Conservation (phyloP, 2,113 vertebrate genomes). For the Chelonoidis abingdonii region DNA sequence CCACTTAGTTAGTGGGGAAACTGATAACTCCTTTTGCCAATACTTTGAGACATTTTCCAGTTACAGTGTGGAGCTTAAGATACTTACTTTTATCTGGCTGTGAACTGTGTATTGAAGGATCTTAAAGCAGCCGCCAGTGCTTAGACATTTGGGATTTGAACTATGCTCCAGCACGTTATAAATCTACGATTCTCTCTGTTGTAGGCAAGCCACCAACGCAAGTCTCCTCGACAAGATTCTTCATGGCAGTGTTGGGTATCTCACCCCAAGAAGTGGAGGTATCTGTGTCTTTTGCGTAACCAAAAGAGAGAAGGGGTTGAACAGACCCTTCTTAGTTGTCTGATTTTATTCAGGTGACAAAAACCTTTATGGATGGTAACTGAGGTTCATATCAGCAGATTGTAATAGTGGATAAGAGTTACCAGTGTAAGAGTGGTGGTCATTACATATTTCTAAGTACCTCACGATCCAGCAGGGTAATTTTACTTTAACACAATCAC, state of each 20-base stretch:
- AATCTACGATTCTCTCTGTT: conserved; percentile 50
- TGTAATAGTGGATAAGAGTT: neutral
- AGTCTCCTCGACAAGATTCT: conserved; percentile 94
- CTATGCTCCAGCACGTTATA: neutral
- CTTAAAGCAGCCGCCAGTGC: neutral
- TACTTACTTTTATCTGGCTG: neutral
- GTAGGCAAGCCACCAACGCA: conserved; percentile 94
- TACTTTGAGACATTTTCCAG: neutral
- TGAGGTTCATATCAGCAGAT: accelerated
- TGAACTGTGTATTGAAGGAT: neutral
- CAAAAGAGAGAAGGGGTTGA: neutral
- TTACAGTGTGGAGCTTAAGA: neutral
- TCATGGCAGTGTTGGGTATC: conserved; percentile 92
- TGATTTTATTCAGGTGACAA: accelerated
- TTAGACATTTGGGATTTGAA: accelerated
- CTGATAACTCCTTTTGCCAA: neutral
- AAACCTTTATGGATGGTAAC: accelerated
- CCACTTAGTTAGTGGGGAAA: neutral
- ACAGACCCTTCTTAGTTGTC: neutral
- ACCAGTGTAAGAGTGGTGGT: accelerated
- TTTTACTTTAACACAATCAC: neutral
- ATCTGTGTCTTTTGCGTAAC: conserved; percentile 9
- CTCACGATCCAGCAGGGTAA: neutral
- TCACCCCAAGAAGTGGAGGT: conserved; percentile 94
- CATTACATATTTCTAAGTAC: neutral